Percentiles rank a stretch among this genome's conserved stretches.
phyloP scores from a whole-genome alignment of 2,113 vertebrate genomes.

The Bambusicola thoracicus region DNA sequence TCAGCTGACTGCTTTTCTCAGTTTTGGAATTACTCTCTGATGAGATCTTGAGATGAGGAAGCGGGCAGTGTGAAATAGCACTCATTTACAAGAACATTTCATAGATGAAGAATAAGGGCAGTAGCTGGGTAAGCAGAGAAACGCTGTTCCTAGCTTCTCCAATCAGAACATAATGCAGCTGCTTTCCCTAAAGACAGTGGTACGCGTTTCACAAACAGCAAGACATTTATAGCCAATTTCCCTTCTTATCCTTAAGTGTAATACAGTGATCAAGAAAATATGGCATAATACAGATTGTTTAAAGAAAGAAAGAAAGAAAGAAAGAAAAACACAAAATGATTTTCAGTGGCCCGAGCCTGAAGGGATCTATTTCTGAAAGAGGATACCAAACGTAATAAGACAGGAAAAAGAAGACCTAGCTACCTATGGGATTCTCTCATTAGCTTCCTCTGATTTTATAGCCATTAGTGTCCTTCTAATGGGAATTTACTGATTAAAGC shows the following conservation, averaged over 20 bases:
- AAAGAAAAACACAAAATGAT: neutral
- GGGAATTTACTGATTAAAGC: constrained; percentile 51
- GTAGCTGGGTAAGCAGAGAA: neutral
- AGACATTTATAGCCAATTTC: constrained; percentile 20
- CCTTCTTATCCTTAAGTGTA: constrained; percentile 12
- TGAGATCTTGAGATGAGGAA: neutral
- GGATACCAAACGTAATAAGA: neutral
- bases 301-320: neutral
- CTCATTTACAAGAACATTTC: constrained; percentile 13
- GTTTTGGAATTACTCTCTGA: neutral
- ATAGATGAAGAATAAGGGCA: neutral
- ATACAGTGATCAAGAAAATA: constrained; percentile 2
- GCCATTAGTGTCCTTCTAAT: constrained; percentile 40
- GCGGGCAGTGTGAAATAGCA: neutral
- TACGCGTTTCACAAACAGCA: constrained; percentile 15
- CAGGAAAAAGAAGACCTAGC: constrained; percentile 39
- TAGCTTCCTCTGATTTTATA: constrained; percentile 46
- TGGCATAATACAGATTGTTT: neutral
- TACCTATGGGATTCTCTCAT: constrained; percentile 52
- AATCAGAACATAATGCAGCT: neutral
- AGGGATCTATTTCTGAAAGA: constrained; percentile 32
- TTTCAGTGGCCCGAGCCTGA: constrained; percentile 11
- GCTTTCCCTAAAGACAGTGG: neutral
- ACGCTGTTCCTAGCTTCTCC: neutral
- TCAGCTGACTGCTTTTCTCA: neutral